Evolutionary conservation across 2,888 invertebrate genomes (phyloP), one percentile per base, ranked within the genome.

Genomic region (Mactromeris polynyma): DNA sequence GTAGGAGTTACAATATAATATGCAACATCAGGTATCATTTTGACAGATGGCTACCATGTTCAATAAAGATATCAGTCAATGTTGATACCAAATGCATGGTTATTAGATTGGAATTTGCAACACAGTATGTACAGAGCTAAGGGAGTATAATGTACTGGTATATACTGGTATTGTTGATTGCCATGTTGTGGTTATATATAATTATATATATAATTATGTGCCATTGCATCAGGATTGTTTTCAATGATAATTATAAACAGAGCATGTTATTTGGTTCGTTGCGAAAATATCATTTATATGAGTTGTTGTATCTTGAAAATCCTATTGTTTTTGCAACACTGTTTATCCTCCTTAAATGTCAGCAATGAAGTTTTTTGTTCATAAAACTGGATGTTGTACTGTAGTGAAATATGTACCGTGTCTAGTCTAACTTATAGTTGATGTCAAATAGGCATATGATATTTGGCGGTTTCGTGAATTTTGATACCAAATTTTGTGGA

Each of bases 171-270:
- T 46, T 17, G 3, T 46, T 64, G 9, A 9, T 64, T 64, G 26
- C 58, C 9, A 26, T 64, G n/a, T 21, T n/a, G 58, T 46, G 26
- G 4, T 64, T 64, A 64, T 64, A 26, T 26, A 64, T 4, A 26
- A 26, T 4, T 58, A 58, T n/a, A 58, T 19, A n/a, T n/a, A n/a
- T 2, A n/a, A 58, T 58, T 58, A n/a, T n/a, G 1, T 21, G 7
- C 58, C n/a, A 58, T 9, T 58, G 58, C 58, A 58, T n/a, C n/a
- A 58, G n/a, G 58, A 58, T 58, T 58, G 58, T 58, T 58, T n/a
- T n/a, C 58, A 64, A 64, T 26, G 2, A 64, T 26, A 64, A 26
- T 64, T 9, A 64, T n/a, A 3, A n/a, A 64, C 58, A n/a, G 26
- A 64, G 9, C 58, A 26, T 26, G 58, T 64, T 64, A 26, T 64